These are phyloP conservation scores for Pristionchus entomophagus DNA, from an alignment of 2,888 invertebrate genomes.

Conservation along the genomic window DNA sequence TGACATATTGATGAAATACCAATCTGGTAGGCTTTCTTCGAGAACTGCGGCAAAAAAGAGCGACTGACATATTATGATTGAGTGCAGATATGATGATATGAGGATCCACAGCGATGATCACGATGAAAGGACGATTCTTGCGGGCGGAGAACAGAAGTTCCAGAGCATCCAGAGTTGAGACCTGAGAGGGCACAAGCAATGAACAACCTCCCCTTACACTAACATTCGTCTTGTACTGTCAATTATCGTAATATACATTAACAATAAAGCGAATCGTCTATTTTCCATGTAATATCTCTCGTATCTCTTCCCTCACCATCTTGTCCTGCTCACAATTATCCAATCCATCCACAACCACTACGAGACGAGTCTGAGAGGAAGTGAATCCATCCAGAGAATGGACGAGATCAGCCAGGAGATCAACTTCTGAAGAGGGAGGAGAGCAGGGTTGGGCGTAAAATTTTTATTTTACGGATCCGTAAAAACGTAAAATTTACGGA, in stretches of 20 bases:
- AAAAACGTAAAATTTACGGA: too few relatives aligned
- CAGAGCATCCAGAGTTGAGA: conserved; percentile 89
- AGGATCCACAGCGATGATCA: conserved; percentile 94
- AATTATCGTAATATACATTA: too few relatives aligned
- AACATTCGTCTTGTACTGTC: too few relatives aligned
- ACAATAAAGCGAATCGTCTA: background rate
- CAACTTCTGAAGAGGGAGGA: conserved; percentile 82
- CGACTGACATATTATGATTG: conserved; percentile 69
- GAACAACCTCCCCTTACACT: background rate
- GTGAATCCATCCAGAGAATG: conserved; percentile 94
- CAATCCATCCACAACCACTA: conserved; percentile 95
- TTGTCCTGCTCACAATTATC: conserved; percentile 88
- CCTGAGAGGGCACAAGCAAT: conserved; percentile 44
- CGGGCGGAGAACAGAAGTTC: conserved; percentile 94
- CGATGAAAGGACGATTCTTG: conserved; percentile 90
- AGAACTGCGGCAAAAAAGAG: too few relatives aligned
- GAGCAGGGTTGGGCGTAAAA: too few relatives aligned
- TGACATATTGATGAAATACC: too few relatives aligned
- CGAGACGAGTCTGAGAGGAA: conserved; percentile 89
- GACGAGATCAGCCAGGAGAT: conserved; percentile 88
- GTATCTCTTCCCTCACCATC: conserved; percentile 36
- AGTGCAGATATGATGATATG: conserved; percentile 94
- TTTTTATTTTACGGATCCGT: too few relatives aligned
- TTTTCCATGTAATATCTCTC: background rate
- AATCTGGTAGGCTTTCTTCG: too few relatives aligned